Evolutionary conservation across 2,113 vertebrate genomes (phyloP).

Genomic region (Ptychochromis oligacanthus): DNA sequence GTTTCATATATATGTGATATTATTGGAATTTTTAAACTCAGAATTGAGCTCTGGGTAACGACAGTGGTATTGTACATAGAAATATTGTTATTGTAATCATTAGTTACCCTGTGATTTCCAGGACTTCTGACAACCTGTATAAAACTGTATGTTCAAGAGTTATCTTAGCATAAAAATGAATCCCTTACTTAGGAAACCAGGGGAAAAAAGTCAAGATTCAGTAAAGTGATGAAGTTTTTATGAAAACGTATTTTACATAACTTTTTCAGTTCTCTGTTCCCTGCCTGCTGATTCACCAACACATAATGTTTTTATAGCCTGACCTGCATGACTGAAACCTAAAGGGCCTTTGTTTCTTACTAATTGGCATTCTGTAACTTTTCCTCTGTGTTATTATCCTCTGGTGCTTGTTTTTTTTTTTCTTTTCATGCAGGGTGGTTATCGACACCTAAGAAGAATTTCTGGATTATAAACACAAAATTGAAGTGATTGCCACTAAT

Average conservation of each 20-base stretch:
- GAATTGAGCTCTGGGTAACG: too few relatives aligned
- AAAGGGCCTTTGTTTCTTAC: neutral
- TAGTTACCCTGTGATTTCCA: neutral
- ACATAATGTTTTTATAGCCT: constrained; percentile 8
- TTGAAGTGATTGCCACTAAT: neutral
- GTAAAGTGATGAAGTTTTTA: neutral
- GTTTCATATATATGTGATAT: too few relatives aligned
- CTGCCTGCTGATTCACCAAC: constrained; percentile 12
- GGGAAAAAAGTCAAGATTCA: neutral
- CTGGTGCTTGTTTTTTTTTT: neutral
- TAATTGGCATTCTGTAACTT: constrained; percentile 40
- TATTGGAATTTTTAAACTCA: too few relatives aligned
- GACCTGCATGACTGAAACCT: constrained; percentile 18
- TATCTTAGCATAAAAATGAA: neutral
- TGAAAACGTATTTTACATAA: constrained; percentile 16
- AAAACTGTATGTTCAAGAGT: neutral
- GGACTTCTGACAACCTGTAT: neutral
- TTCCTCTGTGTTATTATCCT: neutral
- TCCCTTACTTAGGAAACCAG: neutral
- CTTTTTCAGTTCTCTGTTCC: neutral
- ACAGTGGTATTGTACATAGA: too few relatives aligned
- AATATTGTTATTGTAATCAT: neutral
- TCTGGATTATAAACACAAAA: neutral
- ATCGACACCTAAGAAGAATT: neutral
- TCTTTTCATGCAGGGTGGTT: neutral